These are phyloP conservation scores for Morinoia aosen DNA, from an alignment of 2,888 invertebrate species.

Conservation along the genomic window DNA sequence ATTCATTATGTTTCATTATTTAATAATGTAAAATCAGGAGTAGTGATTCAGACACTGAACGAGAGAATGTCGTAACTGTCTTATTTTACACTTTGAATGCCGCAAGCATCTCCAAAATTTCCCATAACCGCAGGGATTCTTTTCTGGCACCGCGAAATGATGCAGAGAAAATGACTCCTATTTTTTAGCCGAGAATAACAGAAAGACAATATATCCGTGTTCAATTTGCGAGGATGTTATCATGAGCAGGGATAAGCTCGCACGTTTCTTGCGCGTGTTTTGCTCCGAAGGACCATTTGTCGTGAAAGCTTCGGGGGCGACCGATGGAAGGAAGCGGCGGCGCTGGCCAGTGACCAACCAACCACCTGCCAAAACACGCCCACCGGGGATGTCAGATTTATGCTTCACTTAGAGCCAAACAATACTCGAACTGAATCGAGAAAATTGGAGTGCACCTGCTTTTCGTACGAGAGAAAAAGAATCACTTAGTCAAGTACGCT, in stretches of 20 bases:
- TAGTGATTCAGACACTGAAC: not conserved
- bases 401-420: conserved; percentile 2
- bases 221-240: conserved; percentile 40
- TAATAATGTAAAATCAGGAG: not conserved
- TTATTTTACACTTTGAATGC: not conserved
- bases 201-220: not conserved
- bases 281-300: conserved; percentile 18
- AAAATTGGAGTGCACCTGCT: not conserved
- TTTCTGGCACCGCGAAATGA: not conserved
- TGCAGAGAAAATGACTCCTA: conserved; percentile 17
- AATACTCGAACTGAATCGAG: not conserved
- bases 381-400: not conserved
- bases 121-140: not conserved
- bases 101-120: not conserved
- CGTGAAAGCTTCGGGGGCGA: conserved; percentile 8
- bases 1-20: not conserved
- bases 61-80: not conserved
- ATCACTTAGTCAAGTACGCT: not conserved
- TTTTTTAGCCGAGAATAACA: not conserved
- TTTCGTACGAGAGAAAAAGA: not conserved
- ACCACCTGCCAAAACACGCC: not conserved
- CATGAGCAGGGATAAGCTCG: conserved; percentile 35
- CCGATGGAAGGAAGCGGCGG: not conserved
- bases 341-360: not conserved
- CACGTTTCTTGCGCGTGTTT: conserved; percentile 29